Conservation (phyloP, 30 jellyfish, hydroid and myxozoan genomes). For the Hydra vulgaris region DNA sequence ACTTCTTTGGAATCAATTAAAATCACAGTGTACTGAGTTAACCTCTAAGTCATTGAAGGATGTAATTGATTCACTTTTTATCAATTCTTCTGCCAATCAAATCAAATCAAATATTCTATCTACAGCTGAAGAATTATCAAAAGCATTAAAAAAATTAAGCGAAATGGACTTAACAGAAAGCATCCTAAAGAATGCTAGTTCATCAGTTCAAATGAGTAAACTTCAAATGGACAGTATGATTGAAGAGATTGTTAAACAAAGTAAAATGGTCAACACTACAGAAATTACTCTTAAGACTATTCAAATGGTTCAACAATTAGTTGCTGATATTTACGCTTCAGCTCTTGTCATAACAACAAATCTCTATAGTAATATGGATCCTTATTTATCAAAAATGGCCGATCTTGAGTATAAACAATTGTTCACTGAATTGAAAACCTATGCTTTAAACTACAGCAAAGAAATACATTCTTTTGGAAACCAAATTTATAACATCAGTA, state of each 20-base stretch:
- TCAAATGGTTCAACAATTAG: background rate
- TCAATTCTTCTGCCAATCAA: constrained; percentile 17
- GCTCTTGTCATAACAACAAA: background rate
- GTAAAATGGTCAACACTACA: constrained; percentile 46
- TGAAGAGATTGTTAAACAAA: constrained; percentile 14
- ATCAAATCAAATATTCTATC: background rate
- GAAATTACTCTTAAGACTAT: constrained; percentile 19
- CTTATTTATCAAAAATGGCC: constrained; percentile 55
- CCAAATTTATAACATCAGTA: constrained; percentile 2
- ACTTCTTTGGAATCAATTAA: background rate
- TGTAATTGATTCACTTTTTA: constrained; percentile 17
- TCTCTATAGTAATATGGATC: background rate
- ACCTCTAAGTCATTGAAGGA: constrained; percentile 39
- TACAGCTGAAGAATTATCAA: constrained; percentile 35
- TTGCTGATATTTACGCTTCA: background rate
- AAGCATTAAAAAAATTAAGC: constrained; percentile 36
- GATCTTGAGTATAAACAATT: constrained; percentile 63
- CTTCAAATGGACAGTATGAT: constrained; percentile 51
- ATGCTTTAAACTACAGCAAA: constrained; percentile 17
- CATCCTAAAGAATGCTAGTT: no score
- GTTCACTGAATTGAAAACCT: constrained; percentile 37
- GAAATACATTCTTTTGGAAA: constrained; percentile 1
- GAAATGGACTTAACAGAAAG: constrained; percentile 48
- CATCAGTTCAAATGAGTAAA: constrained; percentile 35
- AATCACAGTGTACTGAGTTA: background rate